Conservation (phyloP, 2,113 vertebrate species). For the Sander lucioperca region DNA sequence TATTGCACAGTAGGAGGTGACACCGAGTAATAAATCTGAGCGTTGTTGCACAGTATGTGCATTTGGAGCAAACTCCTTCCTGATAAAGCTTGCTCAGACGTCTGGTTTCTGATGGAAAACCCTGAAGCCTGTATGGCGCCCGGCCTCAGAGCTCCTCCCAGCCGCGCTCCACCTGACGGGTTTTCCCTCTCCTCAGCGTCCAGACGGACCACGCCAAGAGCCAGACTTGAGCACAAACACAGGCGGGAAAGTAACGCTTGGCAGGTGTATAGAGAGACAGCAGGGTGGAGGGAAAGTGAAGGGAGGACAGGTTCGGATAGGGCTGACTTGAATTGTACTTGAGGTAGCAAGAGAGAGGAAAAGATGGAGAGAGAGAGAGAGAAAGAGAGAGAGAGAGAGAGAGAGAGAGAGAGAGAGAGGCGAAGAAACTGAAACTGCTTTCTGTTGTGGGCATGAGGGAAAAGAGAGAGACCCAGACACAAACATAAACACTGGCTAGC, state of each 20-base stretch:
- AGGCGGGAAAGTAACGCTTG: slow-evolving; percentile 53
- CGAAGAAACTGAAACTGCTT: slow-evolving; percentile 52
- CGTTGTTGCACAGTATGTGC: slow-evolving; percentile 37
- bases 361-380: slow-evolving; percentile 1
- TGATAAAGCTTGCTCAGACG: slow-evolving; percentile 77
- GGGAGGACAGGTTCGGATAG: slow-evolving; percentile 13
- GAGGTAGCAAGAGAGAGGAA: slow-evolving; percentile 34
- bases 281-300: slow-evolving; percentile 34
- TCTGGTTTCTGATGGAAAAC: slow-evolving; percentile 77
- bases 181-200: slow-evolving; percentile 67
- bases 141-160: slow-evolving; percentile 53
- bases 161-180: slow-evolving; percentile 68
- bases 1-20: too few relatives aligned
- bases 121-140: slow-evolving; percentile 14
- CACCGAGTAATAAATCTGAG: not conserved
- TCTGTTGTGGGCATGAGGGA: slow-evolving; percentile 69
- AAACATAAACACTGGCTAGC: slow-evolving; percentile 80
- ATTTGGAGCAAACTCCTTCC: slow-evolving; percentile 56
- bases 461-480: slow-evolving; percentile 77
- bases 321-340: slow-evolving; percentile 43
- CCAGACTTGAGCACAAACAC: slow-evolving; percentile 79
- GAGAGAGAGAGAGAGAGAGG: slow-evolving; percentile 1
- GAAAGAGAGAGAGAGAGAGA: not conserved
- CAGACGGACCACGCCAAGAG: slow-evolving; percentile 62
- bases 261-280: slow-evolving; percentile 71